phyloP scores from a whole-genome alignment of 2,797 vertebrate species.

The Limnodromus scolopaceus region DNA sequence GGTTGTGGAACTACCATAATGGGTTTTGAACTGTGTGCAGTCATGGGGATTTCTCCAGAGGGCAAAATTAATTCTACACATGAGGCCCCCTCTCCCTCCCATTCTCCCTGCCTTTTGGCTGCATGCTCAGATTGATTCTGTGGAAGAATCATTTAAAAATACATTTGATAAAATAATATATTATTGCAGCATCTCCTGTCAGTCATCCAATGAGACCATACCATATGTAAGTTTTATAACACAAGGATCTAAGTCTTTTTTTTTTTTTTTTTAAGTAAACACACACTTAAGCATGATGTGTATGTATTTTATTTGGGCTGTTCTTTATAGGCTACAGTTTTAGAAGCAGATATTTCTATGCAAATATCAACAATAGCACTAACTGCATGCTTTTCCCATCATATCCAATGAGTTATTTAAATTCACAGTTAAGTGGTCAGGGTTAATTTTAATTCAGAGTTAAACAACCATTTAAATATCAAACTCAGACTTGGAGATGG shows the following conservation, averaged over 20 bases:
- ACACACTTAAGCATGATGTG: background rate
- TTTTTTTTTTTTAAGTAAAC: background rate
- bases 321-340: background rate
- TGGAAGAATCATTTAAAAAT: constrained; percentile 30
- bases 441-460: background rate
- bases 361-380: background rate
- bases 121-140: background rate
- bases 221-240: background rate
- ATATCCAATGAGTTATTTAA: background rate
- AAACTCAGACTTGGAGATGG: background rate
- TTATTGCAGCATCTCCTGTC: background rate
- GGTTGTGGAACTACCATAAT: background rate
- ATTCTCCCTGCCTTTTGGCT: background rate
- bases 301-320: background rate
- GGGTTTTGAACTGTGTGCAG: constrained; percentile 7
- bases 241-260: background rate
- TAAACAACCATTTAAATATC: background rate
- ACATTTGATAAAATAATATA: background rate
- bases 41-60: constrained; percentile 14
- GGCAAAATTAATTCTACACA: background rate
- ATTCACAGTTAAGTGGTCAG: background rate
- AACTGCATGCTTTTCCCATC: background rate
- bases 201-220: background rate
- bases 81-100: background rate
- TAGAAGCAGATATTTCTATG: background rate